These are phyloP conservation scores for Cyrtonyx montezumae DNA, from an alignment of 2,113 vertebrate species.

Conservation along the genomic window DNA sequence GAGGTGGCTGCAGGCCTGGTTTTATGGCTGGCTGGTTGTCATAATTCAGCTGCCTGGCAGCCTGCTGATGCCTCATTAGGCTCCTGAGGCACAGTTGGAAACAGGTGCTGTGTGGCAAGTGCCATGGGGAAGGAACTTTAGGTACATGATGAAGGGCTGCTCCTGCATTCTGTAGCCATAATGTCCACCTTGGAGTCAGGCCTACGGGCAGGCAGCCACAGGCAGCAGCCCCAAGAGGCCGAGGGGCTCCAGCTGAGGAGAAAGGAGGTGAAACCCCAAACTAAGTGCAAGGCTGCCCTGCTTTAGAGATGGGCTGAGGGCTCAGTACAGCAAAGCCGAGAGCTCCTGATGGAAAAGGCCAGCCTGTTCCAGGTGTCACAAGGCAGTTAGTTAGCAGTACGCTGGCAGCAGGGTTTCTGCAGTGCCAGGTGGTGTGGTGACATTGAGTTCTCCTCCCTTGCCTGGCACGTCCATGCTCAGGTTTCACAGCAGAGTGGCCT, in stretches of 20 bases:
- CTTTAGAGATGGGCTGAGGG: background rate
- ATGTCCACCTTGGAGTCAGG: too few species aligned
- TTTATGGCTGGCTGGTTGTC: background rate
- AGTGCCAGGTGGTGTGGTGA: rapidly evolving
- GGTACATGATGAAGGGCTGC: background rate
- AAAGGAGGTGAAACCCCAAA: background rate
- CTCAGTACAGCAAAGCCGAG: background rate
- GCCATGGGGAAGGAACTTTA: background rate
- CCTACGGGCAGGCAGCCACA: background rate
- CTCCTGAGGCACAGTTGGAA: background rate
- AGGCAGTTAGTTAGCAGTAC: rapidly evolving
- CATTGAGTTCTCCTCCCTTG: rapidly evolving
- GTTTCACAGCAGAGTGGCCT: rapidly evolving
- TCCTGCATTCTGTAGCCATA: background rate
- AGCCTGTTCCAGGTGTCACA: background rate
- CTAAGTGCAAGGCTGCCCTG: background rate
- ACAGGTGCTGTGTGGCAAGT: background rate
- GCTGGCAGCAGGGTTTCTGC: background rate
- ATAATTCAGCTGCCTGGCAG: background rate
- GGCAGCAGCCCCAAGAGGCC: background rate
- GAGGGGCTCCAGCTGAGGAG: background rate
- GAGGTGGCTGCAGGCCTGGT: background rate
- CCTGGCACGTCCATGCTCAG: background rate
- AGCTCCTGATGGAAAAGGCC: background rate
- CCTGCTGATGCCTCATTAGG: background rate